Base-by-base conservation (phyloP, 2,888 invertebrate species). In the Drosophila dives region DNA sequence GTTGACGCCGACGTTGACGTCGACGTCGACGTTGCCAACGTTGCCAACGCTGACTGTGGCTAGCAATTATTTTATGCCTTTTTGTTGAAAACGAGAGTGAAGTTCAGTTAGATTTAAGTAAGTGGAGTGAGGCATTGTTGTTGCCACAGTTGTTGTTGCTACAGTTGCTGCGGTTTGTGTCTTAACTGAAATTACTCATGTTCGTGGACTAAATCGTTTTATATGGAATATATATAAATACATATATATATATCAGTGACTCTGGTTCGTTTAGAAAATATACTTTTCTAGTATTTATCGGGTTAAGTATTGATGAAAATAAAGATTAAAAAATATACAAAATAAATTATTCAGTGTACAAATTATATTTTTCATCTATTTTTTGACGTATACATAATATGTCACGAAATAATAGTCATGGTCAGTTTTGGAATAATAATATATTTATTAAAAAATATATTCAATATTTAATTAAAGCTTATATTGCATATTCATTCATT, bases 51-150 rank as follows among this genome's bases (percentile, higher is more conserved):
- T 49, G 36, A 49, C 38, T 72, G 74, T 70, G 15, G 42, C 73
- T 81, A 62, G 77, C 83, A 86, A 74, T 74, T 70, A 73, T 81
- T 81, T 79, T 69, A 81, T 81, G 76, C 49, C 72, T 83, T 75
- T 79, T 77, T 38, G 55, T 38, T 48, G 75, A 87, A 86, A 88
- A 78, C 80, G 84, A 88, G 87, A 88, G 88, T 89, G 86, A 88
- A 88, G 75, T 86, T 87, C 83, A 84, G 83, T 83, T 80, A 67
- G 73, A 36, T 71, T 75, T 62, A 63, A 72, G 68, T 69, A 69
- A 72, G 42, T 68, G 66, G 49, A 65, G 60, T 78, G 54, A 33
- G 54, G 56, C 66, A 72, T 67, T 72, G 68, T 64, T 77, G 74
- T 70, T 69, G 78, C 42, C 49, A 51, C 23, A 49, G 59, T 38